phyloP scores from a whole-genome alignment of 2,888 invertebrate species.

The Metopia argyrocephala region DNA sequence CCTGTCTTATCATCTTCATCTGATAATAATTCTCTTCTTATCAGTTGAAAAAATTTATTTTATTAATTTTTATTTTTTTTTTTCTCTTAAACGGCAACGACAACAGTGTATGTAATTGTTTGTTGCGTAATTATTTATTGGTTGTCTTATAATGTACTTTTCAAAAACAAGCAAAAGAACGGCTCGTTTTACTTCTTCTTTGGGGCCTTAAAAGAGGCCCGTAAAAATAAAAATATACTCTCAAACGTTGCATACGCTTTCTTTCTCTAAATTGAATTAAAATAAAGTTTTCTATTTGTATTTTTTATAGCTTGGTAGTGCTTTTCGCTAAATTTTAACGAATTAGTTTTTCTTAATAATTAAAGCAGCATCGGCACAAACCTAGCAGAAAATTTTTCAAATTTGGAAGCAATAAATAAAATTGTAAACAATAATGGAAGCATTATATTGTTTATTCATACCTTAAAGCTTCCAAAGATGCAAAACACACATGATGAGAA shows the following conservation, averaged over 20 bases:
- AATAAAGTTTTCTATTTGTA: neutral
- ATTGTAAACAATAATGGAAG: too few species aligned
- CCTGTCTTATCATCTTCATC: conserved; percentile 59
- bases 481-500: too few species aligned
- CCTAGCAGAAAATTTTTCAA: too few species aligned
- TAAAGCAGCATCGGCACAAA: too few species aligned
- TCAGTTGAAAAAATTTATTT: neutral
- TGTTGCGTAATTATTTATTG: conserved; percentile 25
- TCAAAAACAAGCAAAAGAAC: too few species aligned
- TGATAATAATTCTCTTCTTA: conserved; percentile 10
- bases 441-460: too few species aligned
- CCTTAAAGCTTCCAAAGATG: too few species aligned
- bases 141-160: conserved; percentile 5
- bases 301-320: neutral
- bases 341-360: too few species aligned
- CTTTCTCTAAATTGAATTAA: too few species aligned
- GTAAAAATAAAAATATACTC: neutral
- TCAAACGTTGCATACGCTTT: neutral
- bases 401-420: too few species aligned
- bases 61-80: neutral
- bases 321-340: too few species aligned
- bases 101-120: conserved; percentile 21
- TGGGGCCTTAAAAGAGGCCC: neutral
- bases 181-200: neutral
- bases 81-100: neutral